Base-by-base conservation (phyloP, 2,888 invertebrate genomes). In the Euzophera pinguis region DNA sequence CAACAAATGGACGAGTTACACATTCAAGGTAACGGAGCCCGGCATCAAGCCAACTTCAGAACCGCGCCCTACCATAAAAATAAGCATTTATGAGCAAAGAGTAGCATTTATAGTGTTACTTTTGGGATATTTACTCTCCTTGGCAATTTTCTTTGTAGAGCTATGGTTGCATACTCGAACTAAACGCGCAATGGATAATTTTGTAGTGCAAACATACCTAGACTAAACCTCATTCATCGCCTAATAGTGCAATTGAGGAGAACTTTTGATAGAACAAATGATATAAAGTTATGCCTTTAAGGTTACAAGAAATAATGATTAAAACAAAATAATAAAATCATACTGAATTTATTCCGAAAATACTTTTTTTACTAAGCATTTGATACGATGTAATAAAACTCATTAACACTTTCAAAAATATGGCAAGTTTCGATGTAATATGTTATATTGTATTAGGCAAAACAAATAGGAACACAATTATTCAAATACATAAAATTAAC, bases 1-100 rank as follows among this genome's bases (percentile, higher is more conserved):
- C 62, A 75, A 81, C 58, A 60, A 53, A 3, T 78, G 77, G 81
- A 78, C 81, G 0, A 60, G 64, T 2, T 58, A 62, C 29, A 63
- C 71, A 6, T 61, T 74, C 1, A 57, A 60, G 1, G 52, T 75
- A 1, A 52, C 64, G 0, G 57, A 60, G 10, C 8, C 27, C 0
- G 50, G 57, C 9, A 42, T 58, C 0, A 55, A 53, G 10, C 45
- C 38, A 0, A 54, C 47, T 0, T 56, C 59, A 0, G 62, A 71
- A 39, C 64, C 72, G 0, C 60, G 81, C 0, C 61, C 66, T 0
- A 66, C 61, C 29, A n/a, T 39, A 0, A 61, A 59, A 32, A 62
- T 73, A n/a, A 55, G 14, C 0, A 17, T 81, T 41, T 0, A 8
- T 0, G 66, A 78, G 13, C 53, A 69, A 16, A 56, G 70, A 0